Percentiles rank a stretch among this genome's conserved stretches.
Evolutionary conservation across 2,113 vertebrate species (phyloP).

Genomic region (Erythrolamprus reginae): DNA sequence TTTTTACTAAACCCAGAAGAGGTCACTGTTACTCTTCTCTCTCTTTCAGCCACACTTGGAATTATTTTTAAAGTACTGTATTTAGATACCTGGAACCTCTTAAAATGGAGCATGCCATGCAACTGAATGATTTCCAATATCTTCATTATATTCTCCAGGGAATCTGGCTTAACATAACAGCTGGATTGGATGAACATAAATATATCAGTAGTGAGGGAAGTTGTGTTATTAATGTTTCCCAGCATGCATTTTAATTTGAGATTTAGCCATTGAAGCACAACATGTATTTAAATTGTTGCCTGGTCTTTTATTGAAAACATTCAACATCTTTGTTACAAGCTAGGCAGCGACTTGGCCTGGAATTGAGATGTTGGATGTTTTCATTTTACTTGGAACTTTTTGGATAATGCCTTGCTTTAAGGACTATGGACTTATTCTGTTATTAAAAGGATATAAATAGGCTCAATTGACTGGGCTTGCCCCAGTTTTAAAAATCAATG

Average conservation of each 20-base stretch:
- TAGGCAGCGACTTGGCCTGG: neutral
- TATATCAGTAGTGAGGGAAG: constrained; percentile 30
- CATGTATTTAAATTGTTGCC: constrained; percentile 16
- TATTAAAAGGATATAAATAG: neutral
- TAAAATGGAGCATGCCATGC: neutral
- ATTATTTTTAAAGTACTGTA: neutral
- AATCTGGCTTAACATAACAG: constrained; percentile 33
- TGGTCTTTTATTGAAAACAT: constrained; percentile 8
- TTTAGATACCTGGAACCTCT: constrained; percentile 8
- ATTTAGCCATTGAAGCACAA: constrained; percentile 13
- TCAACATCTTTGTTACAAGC: neutral
- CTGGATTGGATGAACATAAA: constrained; percentile 25
- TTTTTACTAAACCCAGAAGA: constrained; percentile 57
- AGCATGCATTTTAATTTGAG: constrained; percentile 26
- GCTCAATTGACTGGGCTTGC: neutral
- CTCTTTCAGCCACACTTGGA: neutral
- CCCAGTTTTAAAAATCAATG: too few relatives aligned
- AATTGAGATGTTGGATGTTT: neutral
- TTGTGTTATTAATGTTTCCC: constrained; percentile 35
- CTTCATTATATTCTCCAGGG: constrained; percentile 30
- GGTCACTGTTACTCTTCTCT: constrained; percentile 67
- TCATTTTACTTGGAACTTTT: neutral
- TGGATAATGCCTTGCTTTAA: neutral
- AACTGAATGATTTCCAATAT: constrained; percentile 24
- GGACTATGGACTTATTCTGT: neutral